Base-by-base conservation (phyloP, 2,888 invertebrate genomes). In the Tetheella fluctuosa region DNA sequence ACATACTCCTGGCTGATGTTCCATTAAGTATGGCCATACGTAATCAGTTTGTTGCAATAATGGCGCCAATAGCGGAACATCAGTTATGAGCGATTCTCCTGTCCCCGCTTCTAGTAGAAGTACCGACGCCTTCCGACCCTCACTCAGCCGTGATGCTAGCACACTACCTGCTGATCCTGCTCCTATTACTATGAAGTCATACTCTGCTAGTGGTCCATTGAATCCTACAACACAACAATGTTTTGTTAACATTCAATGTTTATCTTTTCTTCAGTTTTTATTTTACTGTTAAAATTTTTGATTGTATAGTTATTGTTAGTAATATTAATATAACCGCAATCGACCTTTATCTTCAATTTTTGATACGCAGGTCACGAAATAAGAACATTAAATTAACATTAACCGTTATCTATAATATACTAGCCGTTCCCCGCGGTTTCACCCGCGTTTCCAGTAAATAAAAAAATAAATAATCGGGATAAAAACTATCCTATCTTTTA, bases 141-240 rank as follows among this genome's bases (percentile, higher is more conserved):
- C 90, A 39, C 93, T 91, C 8, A 94, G 83, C 4, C 94, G 83
- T 6, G 93, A 84, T 3, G 94, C 93, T n/a, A 94, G 76, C 12
- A 93, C 94, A 63, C 93, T 90, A 2, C 92, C 94, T 0, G 94
- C 94, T 1, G 94, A 91, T 0, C 94, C 94, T 1, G 94, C 94
- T 0, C 94, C 94, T 0, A 94, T 84, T 13, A 94, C 80, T 37
- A 94, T 90, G 71, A 93, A 94, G 71, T 91, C 91, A 73, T 91
- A 91, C 61, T 88, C 86, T 1, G 79, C 77, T 59, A 90, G 59
- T 1, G 91, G 91, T 6, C 87, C 88, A 71, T 83, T 84, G 65
- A 89, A 88, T 54, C 82, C 90, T 90, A 83, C 12, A 83, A 77
- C 28, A 17, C 15, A 15, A 28, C 1, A 54, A 54, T 54, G 23